These are phyloP conservation scores for Tupaia tana DNA, from an alignment of 2,113 vertebrate genomes.

Conservation along the genomic window DNA sequence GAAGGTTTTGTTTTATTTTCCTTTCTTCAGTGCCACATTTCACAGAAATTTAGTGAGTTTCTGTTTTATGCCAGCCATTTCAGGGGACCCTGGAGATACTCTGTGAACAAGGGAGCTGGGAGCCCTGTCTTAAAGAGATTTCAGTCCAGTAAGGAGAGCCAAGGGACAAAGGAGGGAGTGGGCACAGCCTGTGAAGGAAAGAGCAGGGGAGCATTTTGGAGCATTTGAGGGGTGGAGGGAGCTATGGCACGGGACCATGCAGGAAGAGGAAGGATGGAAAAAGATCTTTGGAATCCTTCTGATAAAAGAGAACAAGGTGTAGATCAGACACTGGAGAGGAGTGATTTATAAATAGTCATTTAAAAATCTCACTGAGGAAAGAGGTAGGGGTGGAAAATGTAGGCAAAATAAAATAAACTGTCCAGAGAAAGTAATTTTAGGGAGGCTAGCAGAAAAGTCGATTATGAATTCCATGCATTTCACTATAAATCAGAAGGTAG, in stretches of 20 bases:
- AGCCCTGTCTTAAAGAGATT: neutral
- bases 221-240: too few relatives aligned
- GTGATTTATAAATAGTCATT: neutral
- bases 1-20: neutral
- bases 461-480: neutral
- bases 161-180: neutral
- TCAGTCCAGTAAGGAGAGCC: neutral
- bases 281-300: neutral
- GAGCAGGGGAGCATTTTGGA: neutral
- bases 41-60: neutral
- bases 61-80: neutral
- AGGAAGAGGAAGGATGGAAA: neutral
- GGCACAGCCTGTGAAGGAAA: too few relatives aligned
- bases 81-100: neutral
- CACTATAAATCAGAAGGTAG: neutral
- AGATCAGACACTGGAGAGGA: neutral
- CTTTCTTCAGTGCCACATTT: neutral
- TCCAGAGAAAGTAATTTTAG: neutral
- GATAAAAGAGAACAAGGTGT: neutral
- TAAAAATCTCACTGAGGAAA: neutral
- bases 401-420: neutral
- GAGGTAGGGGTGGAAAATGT: neutral
- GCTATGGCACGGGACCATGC: neutral
- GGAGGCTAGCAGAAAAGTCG: neutral
- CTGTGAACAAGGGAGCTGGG: neutral